A percentile compares a stretch with the other conserved stretches of the same genome.
These are phyloP conservation scores for Scarus forsteni DNA, from an alignment of 2,797 vertebrate genomes.

Conservation along the genomic window DNA sequence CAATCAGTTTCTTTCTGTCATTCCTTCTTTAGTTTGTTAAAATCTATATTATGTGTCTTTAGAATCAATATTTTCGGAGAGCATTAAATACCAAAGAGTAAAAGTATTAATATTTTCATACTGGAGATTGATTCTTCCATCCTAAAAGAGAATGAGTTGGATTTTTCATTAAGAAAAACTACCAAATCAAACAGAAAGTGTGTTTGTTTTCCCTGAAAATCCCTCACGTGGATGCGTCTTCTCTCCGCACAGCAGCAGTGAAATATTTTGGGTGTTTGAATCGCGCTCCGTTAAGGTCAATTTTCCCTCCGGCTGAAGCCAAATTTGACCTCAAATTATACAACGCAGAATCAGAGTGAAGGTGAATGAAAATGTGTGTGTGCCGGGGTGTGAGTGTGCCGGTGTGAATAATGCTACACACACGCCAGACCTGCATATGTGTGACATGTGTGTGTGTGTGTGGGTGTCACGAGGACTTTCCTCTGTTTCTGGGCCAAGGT, in stretches of 20 bases:
- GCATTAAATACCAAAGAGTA: too few species aligned
- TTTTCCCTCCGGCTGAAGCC: conserved; percentile 3
- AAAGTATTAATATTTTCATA: too few species aligned
- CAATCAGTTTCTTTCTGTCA: too few species aligned
- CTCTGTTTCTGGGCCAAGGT: conserved; percentile 70
- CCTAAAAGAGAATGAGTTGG: too few species aligned
- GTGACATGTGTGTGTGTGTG: conserved; percentile 19
- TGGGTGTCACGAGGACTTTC: conserved; percentile 41
- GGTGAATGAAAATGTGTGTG: conserved; percentile 16
- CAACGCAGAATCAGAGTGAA: conserved; percentile 20
- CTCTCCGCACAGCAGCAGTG: background rate
- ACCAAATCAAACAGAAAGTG: background rate
- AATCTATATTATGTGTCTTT: too few species aligned
- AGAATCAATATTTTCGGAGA: too few species aligned
- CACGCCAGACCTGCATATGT: conserved; percentile 8
- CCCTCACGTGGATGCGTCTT: background rate
- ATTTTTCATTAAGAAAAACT: background rate
- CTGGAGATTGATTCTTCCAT: too few species aligned
- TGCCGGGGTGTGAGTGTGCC: background rate
- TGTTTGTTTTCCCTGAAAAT: background rate
- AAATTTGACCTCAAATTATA: conserved; percentile 35
- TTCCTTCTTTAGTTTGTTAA: too few species aligned
- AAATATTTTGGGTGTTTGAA: conserved; percentile 6
- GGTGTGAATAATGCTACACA: conserved; percentile 26
- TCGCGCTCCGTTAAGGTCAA: conserved; percentile 20